These are phyloP conservation scores for Urocolius indicus DNA, from an alignment of 2,113 vertebrate genomes.

Conservation along the genomic window DNA sequence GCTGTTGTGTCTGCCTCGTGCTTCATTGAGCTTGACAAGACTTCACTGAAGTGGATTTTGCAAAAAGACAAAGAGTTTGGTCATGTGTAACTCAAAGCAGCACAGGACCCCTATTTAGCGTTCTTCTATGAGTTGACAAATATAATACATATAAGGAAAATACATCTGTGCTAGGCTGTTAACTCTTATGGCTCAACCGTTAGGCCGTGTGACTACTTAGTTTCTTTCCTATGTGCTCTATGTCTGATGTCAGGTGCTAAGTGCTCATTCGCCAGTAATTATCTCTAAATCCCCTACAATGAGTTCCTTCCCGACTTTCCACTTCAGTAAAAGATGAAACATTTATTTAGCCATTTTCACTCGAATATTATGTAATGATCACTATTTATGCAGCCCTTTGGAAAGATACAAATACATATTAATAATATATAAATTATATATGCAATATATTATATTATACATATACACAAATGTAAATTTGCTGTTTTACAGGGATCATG, in stretches of 20 bases:
- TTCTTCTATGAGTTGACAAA: neutral
- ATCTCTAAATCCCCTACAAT: neutral
- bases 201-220: neutral
- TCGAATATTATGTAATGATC: neutral
- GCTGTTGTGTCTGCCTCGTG: neutral
- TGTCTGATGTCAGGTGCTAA: neutral
- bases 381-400: neutral
- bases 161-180: neutral
- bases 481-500: neutral
- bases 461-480: too few species aligned
- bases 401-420: too few species aligned
- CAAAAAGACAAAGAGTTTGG: neutral
- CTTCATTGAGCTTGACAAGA: neutral
- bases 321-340: neutral
- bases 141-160: neutral
- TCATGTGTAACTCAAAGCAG: neutral
- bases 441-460: too few species aligned
- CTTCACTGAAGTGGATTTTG: neutral
- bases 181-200: neutral
- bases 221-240: neutral
- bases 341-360: neutral
- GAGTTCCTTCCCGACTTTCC: neutral
- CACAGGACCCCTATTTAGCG: accelerated
- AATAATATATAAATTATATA: too few species aligned
- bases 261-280: neutral